These are phyloP conservation scores for Lasioglossum pauxillum DNA, from an alignment of 2,888 invertebrate species.

Conservation along the genomic window DNA sequence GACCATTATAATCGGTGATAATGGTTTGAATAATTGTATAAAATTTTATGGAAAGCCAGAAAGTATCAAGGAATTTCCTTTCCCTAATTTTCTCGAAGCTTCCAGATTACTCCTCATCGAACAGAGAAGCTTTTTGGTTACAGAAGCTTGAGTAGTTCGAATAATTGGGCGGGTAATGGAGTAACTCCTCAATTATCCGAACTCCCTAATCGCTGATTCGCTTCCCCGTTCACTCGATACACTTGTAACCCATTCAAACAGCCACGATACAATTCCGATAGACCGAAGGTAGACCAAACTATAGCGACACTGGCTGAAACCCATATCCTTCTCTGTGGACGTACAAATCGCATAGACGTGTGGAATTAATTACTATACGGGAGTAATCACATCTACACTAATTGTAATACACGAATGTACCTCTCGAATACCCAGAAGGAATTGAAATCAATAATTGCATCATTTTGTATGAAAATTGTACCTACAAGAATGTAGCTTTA, in stretches of 20 bases:
- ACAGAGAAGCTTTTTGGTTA: neutral
- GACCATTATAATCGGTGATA: neutral
- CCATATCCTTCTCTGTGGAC: constrained; percentile 33
- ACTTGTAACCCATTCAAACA: constrained; percentile 41
- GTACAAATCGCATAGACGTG: neutral
- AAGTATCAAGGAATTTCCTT: neutral
- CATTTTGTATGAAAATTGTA: neutral
- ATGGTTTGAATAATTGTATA: too few species aligned
- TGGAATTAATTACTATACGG: constrained; percentile 15
- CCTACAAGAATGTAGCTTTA: neutral
- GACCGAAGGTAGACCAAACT: neutral
- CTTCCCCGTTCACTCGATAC: constrained; percentile 34
- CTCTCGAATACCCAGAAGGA: neutral
- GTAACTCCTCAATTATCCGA: neutral
- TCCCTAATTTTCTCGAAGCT: neutral
- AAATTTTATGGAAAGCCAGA: neutral
- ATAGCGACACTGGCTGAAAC: constrained; percentile 14
- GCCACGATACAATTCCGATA: constrained; percentile 27
- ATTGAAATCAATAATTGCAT: neutral
- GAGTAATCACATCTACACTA: neutral
- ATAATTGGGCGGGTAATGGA: neutral
- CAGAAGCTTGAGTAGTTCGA: neutral
- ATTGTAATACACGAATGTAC: neutral
- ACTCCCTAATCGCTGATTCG: constrained; percentile 13
- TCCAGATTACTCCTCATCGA: too few species aligned